These are phyloP conservation scores for Acanthosepion pharaonis DNA, from an alignment of 2,888 invertebrate genomes.

Conservation along the genomic window DNA sequence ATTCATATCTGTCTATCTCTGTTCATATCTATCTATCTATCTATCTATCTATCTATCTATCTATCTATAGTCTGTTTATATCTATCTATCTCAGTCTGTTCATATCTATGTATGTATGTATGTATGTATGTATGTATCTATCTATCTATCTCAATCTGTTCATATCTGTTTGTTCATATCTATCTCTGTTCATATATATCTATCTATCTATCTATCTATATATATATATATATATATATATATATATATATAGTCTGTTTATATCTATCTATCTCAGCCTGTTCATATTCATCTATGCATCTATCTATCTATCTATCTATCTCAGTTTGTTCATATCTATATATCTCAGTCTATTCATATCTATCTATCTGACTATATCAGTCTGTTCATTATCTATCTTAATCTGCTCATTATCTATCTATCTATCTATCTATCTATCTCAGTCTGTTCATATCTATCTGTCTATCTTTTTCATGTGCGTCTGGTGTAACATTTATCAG, in stretches of 20 bases:
- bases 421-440: not conserved
- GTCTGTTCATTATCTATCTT: not conserved
- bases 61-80: no score
- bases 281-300: no score
- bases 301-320: not conserved
- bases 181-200: not conserved
- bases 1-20: no score
- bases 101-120: not conserved
- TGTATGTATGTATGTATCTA: not conserved
- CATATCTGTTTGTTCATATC: not conserved
- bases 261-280: not conserved
- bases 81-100: no score
- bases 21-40: no score
- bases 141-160: not conserved
- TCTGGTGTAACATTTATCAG: no score
- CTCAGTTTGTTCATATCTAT: not conserved
- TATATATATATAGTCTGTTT: no score
- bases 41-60: no score
- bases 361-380: not conserved
- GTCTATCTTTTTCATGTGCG: no score
- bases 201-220: not conserved
- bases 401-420: not conserved
- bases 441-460: no score
- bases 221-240: no score
- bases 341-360: not conserved